Base-by-base conservation (phyloP, 2,113 vertebrate genomes). In the Engystomops pustulosus region DNA sequence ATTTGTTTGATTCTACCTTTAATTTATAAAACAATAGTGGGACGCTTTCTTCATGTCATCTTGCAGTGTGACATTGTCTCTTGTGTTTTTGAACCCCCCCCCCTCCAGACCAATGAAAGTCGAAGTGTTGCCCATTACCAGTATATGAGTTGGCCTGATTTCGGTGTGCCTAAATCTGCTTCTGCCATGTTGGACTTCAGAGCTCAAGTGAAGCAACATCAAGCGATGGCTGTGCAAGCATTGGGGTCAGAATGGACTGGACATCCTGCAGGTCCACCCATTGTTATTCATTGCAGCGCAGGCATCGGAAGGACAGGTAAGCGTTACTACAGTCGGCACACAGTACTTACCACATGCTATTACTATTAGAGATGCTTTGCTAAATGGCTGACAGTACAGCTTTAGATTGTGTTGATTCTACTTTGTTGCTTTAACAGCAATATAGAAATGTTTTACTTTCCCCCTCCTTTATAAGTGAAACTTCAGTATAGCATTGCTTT, bases 71-170 rank as follows among this genome's bases (percentile, higher is more conserved):
- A n/a, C n/a, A n/a, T n/a, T n/a, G n/a, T n/a, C n/a, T n/a, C n/a
- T n/a, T n/a, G n/a, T n/a, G n/a, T n/a, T n/a, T n/a, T n/a, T n/a
- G n/a, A n/a, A n/a, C n/a, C n/a, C n/a, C n/a, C n/a, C n/a, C n/a
- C n/a, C n/a, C 58, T 69, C 49, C 47, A 85, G 83, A 85, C 83
- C 12, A 74, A 85, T 85, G 97, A 99, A 87, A 94, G 96, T 90
- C 94, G 97, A 84, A 94, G 96, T 49, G 95, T 99, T 88, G 97
- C 95, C 86, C 98, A 99, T 83, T 99, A 98, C 91, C 98, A 99
- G 91, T 99, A 98, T 91, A 94, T 99, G 88, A 99, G 96, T 92
- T 99, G 98, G 98, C 98, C 98, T 0, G 98, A 99, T 83, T 99
- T 98, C 0, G 98, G 98, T 0, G 97, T 99, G 45, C 98, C 98